Evolutionary conservation across 2,797 vertebrate species (phyloP), one percentile per base, ranked within the genome.

Genomic region (Sebastes hopkinsi): DNA sequence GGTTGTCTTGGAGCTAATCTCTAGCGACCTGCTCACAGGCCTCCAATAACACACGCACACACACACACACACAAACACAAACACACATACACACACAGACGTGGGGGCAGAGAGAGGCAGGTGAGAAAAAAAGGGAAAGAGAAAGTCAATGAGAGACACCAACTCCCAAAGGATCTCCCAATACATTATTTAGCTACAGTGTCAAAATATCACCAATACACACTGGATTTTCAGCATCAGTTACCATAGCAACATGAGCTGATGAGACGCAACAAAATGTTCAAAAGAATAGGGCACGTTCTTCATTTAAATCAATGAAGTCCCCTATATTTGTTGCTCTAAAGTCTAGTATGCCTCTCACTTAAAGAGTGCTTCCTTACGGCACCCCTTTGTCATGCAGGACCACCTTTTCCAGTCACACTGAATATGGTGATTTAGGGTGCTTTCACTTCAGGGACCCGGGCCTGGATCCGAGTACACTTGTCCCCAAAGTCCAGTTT

Each of bases 1-100:
- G 82, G 77, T 61, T 87, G 80, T 87, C 87, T 80, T 83, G 72
- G 13, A 91, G 89, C 81, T 82, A 79, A 69, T 70, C 76, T 79
- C 62, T 36, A 62, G 34, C 2, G 18, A 75, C 80, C 67, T 77
- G 67, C 69, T 67, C 66, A n/a, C 38, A 81, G 50, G 36, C 55
- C 66, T 38, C 3, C 10, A 78, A 20, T 67, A 70, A 58, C 18
- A 74, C 20, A 69, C 13, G 29, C 36, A 30, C 8, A 18, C 20
- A 23, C 50, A 61, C 18, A 71, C 61, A 60, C 56, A 27, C 59
- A 38, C 36, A 52, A 54, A 61, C 32, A 60, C 54, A 55, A 50
- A 18, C 42, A 18, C 42, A 46, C 14, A 18, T 27, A 72, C 55
- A 52, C 72, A 60, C 55, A 67, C 46, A 4, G 6, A 5, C 7